These are phyloP conservation scores for Galeruca laticollis DNA, from an alignment of 2,888 invertebrate species.

Conservation along the genomic window DNA sequence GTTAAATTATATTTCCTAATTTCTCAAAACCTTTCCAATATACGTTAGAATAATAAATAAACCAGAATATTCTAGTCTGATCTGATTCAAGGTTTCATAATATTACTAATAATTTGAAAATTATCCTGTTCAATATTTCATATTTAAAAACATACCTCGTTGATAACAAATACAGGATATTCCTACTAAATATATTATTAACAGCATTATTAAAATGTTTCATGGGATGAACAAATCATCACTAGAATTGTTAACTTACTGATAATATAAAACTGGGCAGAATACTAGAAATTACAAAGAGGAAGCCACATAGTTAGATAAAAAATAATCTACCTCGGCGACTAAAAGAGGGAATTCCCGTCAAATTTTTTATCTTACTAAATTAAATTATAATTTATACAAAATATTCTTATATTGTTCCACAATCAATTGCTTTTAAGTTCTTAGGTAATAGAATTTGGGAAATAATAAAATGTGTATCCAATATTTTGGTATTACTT, in stretches of 20 bases:
- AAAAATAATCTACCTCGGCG: slow-evolving; percentile 8
- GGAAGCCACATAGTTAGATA: slow-evolving; percentile 5
- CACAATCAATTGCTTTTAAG: not conserved
- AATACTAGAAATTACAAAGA: slow-evolving; percentile 4
- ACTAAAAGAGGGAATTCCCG: not conserved
- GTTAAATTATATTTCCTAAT: not conserved
- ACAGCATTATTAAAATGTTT: not conserved
- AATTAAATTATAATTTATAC: not conserved
- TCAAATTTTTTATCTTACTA: not conserved
- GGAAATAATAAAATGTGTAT: too few species aligned
- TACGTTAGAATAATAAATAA: not conserved
- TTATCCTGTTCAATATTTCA: not conserved
- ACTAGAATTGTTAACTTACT: not conserved
- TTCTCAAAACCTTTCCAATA: not conserved
- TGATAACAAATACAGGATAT: not conserved
- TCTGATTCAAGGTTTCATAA: too few species aligned
- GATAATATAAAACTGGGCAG: not conserved
- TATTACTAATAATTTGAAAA: too few species aligned
- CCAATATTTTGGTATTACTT: too few species aligned
- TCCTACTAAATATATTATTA: not conserved
- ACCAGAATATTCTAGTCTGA: too few species aligned
- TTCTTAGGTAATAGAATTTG: too few species aligned
- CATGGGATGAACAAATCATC: not conserved
- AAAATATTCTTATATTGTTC: not conserved
- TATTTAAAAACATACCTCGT: slow-evolving; percentile 5